A percentile compares a stretch with the other conserved stretches of the same genome.
phyloP scores from a whole-genome alignment of 2,888 invertebrate genomes.

The Invenusta paracnida region DNA sequence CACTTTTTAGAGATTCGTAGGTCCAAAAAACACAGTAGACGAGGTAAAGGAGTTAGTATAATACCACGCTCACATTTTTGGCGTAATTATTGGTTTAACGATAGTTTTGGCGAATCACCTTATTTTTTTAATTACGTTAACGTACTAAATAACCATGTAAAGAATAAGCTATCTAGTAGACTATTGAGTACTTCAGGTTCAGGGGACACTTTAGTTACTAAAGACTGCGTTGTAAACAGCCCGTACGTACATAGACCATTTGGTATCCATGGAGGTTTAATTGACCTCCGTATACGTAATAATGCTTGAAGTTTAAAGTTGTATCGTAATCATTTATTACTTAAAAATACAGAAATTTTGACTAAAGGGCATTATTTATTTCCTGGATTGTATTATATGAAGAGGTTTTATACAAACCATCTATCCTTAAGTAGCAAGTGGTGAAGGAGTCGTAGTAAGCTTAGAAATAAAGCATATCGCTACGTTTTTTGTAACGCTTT shows the following conservation, averaged over 20 bases:
- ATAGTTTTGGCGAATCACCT: background rate
- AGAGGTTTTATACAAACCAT: background rate
- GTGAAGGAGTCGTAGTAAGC: background rate
- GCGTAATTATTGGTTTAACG: background rate
- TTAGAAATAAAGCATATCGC: background rate
- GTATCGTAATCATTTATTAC: background rate
- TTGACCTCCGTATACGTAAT: background rate
- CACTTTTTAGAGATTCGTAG: background rate
- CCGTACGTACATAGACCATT: background rate
- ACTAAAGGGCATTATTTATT: background rate
- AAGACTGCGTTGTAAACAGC: background rate
- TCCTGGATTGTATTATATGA: background rate
- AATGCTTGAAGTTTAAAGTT: background rate
- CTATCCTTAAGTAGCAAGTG: background rate
- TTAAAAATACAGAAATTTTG: background rate
- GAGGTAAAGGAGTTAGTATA: background rate
- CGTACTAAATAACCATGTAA: background rate
- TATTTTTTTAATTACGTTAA: background rate
- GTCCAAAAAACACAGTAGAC: background rate
- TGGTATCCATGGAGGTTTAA: background rate
- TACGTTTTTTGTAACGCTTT: background rate
- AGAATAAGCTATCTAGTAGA: background rate
- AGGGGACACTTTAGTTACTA: background rate
- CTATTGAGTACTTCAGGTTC: background rate
- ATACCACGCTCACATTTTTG: background rate